Base-by-base conservation (phyloP, 2,888 invertebrate genomes). In the Cantharis flavilabris region DNA sequence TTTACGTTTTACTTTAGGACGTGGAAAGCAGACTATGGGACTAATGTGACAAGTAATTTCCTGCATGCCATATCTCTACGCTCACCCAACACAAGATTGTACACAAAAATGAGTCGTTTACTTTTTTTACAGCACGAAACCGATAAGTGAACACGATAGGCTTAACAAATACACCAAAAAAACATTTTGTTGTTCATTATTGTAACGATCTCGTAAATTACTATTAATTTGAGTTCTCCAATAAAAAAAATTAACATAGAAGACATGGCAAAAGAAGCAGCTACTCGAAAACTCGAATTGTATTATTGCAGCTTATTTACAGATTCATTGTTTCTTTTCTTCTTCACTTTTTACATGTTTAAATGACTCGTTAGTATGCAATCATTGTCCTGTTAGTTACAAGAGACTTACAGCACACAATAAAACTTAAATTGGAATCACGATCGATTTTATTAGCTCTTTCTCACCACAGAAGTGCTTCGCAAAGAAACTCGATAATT, bases 31-130 rank as follows among this genome's bases (percentile, higher is more conserved):
- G 75, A 71, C 73, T 70, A 33, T 73, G 76, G 78, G 76, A 73
- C 78, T 81, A 80, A 81, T 81, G 79, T 80, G 80, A 79, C 81
- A 79, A 80, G 81, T 81, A 81, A 81, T 81, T 81, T 81, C 78
- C 80, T 81, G 77, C 77, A 77, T 78, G 80, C 79, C 78, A 77
- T 80, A 80, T 79, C 77, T 77, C 69, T 62, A 20, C 70, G 72
- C 79, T 77, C 77, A 69, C 70, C 26, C 11, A 63, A 69, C 49
- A 74, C 71, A 71, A 78, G 70, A 73, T 78, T 78, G 69, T 78
- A 78, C 76, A 78, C 67, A 73, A 78, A 77, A 78, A 73, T 76
- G 73, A 73, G 33, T 78, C 76, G 73, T 78, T 78, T 78, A 76
- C 73, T 76, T 73, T 73, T 75, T 75, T 78, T 76, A 75, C 26